phyloP scores from a whole-genome alignment of 37 sponge, comb jelly and placozoan species.

The Mnemiopsis leidyi region DNA sequence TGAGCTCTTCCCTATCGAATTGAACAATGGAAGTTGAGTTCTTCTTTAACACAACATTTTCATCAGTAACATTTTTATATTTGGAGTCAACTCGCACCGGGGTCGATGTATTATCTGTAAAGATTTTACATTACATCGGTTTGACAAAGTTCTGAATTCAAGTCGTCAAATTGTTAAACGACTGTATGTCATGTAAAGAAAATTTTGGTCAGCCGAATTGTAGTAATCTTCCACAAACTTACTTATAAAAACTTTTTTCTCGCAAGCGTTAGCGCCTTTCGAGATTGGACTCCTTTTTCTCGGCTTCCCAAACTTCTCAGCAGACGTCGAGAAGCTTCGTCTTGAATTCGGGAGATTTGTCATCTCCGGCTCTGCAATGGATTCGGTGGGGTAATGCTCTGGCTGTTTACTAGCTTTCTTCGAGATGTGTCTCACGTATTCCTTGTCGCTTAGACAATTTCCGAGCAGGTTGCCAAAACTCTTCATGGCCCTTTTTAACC shows the following conservation, averaged over 20 bases:
- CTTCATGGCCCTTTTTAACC: slow-evolving; percentile 83
- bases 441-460: slow-evolving; percentile 76
- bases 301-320: too few species aligned
- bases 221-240: too few species aligned
- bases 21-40: neutral
- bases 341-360: neutral
- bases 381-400: neutral
- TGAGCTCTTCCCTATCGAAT: neutral
- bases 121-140: neutral
- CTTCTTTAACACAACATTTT: too few species aligned
- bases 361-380: neutral
- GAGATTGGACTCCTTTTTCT: too few species aligned
- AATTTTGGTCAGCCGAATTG: too few species aligned
- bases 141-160: too few species aligned
- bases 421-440: slow-evolving; percentile 68
- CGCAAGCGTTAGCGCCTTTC: too few species aligned
- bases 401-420: neutral
- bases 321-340: too few species aligned
- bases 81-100: neutral
- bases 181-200: too few species aligned
- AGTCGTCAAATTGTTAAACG: neutral
- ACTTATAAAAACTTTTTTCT: too few species aligned
- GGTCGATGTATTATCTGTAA: neutral
- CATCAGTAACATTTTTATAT: neutral
- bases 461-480: slow-evolving; percentile 74